Base-by-base conservation (phyloP, 2,888 invertebrate genomes). In the Gortyna flavago region DNA sequence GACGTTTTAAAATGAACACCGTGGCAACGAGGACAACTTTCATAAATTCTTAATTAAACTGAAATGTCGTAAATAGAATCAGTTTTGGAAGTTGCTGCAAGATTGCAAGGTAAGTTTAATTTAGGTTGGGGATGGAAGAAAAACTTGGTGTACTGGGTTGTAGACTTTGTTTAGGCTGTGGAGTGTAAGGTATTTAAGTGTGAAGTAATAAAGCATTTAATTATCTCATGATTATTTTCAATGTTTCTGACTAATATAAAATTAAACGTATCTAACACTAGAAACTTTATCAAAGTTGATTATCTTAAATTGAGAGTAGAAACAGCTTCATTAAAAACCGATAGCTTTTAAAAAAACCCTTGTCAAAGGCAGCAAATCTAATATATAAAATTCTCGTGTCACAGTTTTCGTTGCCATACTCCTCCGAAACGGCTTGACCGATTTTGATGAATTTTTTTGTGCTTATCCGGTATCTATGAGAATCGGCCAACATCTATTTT, bases 1-100 rank as follows among this genome's bases (percentile, higher is more conserved):
- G 79, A 59, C 81, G 73, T 83, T 88, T 87, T 79, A 87, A 86
- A 88, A 87, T 79, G 87, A 87, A 80, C 85, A 74, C 79, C 75
- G 79, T 77, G 35, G 71, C 51, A 84, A 79, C 77, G 80, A 75
- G 72, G 84, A 84, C 83, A 77, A 88, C 59, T 88, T 87, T 88
- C 85, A 88, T 87, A 88, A 87, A 87, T 87, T 87, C 81, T 87
- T 88, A 85, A 87, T 88, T 83, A 83, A 79, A 83, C 71, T 85
- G 75, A 83, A 87, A 78, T 80, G 57, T 54, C 70, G 75, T 81
- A 85, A 83, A 85, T 87, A 87, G 69, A 88, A 84, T 82, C 82
- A 79, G 77, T 82, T 86, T 76, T 69, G 77, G 48, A 81, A 86
- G 72, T 77, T 75, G 21, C 67, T 80, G 13, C 71, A 74, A 78